phyloP scores from a whole-genome alignment of 2,888 invertebrate genomes.

The Eristalis arbustorum region DNA sequence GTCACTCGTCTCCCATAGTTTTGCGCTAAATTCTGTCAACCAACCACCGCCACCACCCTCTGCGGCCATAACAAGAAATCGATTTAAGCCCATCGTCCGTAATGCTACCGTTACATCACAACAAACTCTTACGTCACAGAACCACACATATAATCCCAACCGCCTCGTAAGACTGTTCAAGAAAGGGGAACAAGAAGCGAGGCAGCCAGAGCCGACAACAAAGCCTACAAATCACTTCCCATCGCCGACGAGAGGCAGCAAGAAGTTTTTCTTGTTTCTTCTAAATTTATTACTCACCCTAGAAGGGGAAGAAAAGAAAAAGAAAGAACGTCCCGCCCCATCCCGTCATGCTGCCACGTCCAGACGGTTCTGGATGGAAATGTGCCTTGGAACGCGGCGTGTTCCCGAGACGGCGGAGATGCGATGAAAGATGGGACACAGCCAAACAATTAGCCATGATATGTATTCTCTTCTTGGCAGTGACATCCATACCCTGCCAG shows the following conservation, averaged over 20 bases:
- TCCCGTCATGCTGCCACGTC: not conserved
- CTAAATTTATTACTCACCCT: slow-evolving; percentile 47
- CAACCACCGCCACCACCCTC: not conserved
- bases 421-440: slow-evolving; percentile 44
- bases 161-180: not conserved
- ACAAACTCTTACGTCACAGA: slow-evolving; percentile 16
- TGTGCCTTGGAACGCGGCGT: not conserved
- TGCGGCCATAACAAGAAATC: slow-evolving; percentile 24
- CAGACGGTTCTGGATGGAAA: slow-evolving; percentile 15
- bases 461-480: slow-evolving; percentile 52
- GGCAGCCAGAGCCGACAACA: not conserved
- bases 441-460: slow-evolving; percentile 66
- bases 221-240: slow-evolving; percentile 48
- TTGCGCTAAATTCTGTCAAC: slow-evolving; percentile 16
- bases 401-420: not conserved
- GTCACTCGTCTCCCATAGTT: slow-evolving; percentile 12
- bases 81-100: slow-evolving; percentile 17
- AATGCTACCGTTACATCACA: slow-evolving; percentile 12
- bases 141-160: not conserved
- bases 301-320: not conserved
- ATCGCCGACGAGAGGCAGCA: not conserved
- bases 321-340: not conserved
- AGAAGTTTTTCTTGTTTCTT: slow-evolving; percentile 12
- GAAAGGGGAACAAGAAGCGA: not conserved
- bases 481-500: slow-evolving; percentile 31